Evolutionary conservation across 1,140 invertebrate genomes (phyloP), one percentile per base, ranked within the genome.

Genomic region (Rhizoglyphus robini): DNA sequence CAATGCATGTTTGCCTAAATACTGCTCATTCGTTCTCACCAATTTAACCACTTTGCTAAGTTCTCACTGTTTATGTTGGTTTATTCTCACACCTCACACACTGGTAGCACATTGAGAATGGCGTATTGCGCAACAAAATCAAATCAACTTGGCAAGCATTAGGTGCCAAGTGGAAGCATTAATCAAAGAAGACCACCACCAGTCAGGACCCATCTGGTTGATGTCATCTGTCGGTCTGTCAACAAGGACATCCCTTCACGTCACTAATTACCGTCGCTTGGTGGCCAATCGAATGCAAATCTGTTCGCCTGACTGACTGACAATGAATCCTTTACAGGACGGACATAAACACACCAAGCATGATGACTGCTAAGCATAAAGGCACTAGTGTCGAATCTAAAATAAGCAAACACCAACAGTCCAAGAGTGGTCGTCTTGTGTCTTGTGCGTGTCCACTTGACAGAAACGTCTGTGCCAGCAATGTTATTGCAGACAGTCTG

Each of bases 131-230:
- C 18, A 41, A 41, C 36, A 8, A n/a, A n/a, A n/a, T n/a, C n/a
- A n/a, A n/a, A n/a, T n/a, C 18, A 8, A 18, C 36, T 11, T 41
- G 8, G 36, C 18, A 41, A 41, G 18, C 36, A 11, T 41, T 41
- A 11, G 36, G 8, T 41, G 36, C 36, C 36, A 41, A 41, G 36
- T 41, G 18, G 18, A 18, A 41, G 18, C 36, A 11, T 41, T 18
- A 18, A 41, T 18, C 36, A 41, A 41, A 41, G 36, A 18, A 23
- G 51, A 54, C 51, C 51, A 54, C 51, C 51, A 54, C 20, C n/a
- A 20, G 51, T 27, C 23, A 27, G 51, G 23, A 54, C 51, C 51
- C 51, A 54, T 54, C 51, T 54, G 51, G 51, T 54, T 54, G 51
- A 11, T 54, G 51, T 54, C 51, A 54, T 54, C 51, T 25, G 51